Evolutionary conservation across 2,113 vertebrate genomes (phyloP), one percentile per base, ranked within the genome.

Genomic region (Apodemus sylvaticus): DNA sequence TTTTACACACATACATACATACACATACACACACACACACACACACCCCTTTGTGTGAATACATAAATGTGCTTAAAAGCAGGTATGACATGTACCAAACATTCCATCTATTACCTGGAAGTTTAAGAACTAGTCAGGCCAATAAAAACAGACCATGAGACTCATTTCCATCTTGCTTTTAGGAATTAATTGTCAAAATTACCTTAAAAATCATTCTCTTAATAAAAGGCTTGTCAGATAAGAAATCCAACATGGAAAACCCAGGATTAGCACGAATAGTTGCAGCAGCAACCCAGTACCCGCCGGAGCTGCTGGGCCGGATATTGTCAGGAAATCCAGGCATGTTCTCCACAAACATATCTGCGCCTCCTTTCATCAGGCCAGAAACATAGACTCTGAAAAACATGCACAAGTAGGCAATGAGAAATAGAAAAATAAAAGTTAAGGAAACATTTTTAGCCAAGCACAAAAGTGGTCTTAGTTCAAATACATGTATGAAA

Each of bases 321-420:
- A 99, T 99, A 97, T 99, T 99, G 97, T 99, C 99, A 34, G 99
- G 99, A 94, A 99, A 99, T 62, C 99, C 99, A 1, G 99, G 99
- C 97, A 99, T 98, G 97, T 99, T 99, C 96, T 99, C 99, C 71
- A 99, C 98, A 86, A 99, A 99, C 29, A 99, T 99, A 97, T 99
- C 99, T 97, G 99, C 99, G 62, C 99, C 99, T 31, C 99, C 99
- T 97, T 99, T 99, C 98, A 99, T 99, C 34, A 99, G 98, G 22
- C 99, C 99, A 19, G 99, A 99, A 17, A 99, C 99, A 0, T 99
- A 99, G 95, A 99, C 99, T 90, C 99, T 99, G 97, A 95, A 98
- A 98, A 68, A 97, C 55, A 83, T 92, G 95, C 48, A 76, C 97
- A 0, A 89, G 19, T 5, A 95, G 53, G 34, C 34, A 74, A 53